Evolutionary conservation across 1,140 invertebrate species (phyloP).

Genomic region (Bombyx mori): DNA sequence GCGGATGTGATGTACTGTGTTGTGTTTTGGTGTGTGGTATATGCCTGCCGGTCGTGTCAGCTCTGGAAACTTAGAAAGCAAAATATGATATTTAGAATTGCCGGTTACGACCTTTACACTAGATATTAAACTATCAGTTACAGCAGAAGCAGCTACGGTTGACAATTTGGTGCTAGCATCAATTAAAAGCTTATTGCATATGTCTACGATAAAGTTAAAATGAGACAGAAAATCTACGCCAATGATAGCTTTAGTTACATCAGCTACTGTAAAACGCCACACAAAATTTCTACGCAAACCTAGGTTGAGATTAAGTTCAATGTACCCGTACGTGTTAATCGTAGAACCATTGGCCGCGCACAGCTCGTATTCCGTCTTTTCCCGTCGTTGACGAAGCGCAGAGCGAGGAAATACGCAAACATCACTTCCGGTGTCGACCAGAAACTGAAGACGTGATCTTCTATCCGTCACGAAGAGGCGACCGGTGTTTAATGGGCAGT

Average conservation of each 20-base stretch:
- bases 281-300: not conserved
- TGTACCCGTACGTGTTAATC: slow-evolving; percentile 2
- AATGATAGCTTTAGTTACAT: slow-evolving; percentile 2
- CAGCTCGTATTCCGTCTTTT: not conserved
- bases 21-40: not conserved
- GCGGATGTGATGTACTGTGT: slow-evolving; percentile 5
- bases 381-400: not conserved
- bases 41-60: not conserved
- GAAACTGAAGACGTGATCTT: not conserved
- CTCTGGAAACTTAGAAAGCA: not conserved
- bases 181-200: not conserved
- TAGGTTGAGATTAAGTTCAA: not conserved
- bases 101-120: slow-evolving; percentile 5
- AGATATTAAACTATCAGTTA: not conserved
- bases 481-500: not conserved
- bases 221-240: slow-evolving; percentile 1
- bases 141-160: not conserved
- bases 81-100: not conserved
- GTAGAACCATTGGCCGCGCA: not conserved
- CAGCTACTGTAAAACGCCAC: slow-evolving; percentile 1
- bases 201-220: not conserved
- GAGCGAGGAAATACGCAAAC: not conserved
- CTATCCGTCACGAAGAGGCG: slow-evolving; percentile 1
- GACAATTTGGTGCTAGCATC: not conserved
- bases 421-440: no score